Percentiles rank a stretch among this genome's conserved stretches.
Evolutionary conservation across 2,888 invertebrate genomes (phyloP).

Genomic region (Pyralis farinalis): DNA sequence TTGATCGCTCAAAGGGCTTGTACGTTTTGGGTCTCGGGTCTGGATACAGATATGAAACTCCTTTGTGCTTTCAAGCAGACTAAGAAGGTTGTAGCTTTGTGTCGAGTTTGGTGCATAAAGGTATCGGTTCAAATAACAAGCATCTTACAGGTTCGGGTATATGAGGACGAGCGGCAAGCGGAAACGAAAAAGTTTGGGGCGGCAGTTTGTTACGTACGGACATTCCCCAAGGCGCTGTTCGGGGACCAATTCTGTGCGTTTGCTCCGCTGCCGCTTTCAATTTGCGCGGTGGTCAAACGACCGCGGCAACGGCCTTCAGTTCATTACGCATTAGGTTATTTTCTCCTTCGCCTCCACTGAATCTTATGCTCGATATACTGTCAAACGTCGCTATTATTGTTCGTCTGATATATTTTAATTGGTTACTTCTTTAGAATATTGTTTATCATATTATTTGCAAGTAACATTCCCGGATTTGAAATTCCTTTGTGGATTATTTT

Average conservation of each 20-base stretch:
- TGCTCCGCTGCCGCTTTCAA: conserved; percentile 26
- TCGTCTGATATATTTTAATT: conserved; percentile 32
- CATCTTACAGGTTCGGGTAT: conserved; percentile 28
- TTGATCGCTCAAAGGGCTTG: conserved; percentile 69
- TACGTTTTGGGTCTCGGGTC: conserved; percentile 76
- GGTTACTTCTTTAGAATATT: conserved; percentile 4
- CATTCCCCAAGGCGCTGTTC: conserved; percentile 21
- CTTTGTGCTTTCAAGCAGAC: conserved; percentile 74
- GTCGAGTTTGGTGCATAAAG: conserved; percentile 52
- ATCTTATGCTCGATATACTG: conserved; percentile 50
- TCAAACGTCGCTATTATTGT: conserved; percentile 40
- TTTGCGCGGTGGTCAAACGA: conserved; percentile 27
- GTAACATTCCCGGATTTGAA: no score
- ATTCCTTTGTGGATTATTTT: no score
- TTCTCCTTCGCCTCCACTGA: conserved; percentile 31
- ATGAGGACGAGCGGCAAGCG: conserved; percentile 24
- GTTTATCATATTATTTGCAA: neutral
- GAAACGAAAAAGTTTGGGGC: conserved; percentile 24
- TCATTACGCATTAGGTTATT: conserved; percentile 50
- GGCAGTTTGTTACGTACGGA: conserved; percentile 24
- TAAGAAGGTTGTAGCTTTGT: conserved; percentile 69
- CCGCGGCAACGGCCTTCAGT: conserved; percentile 37
- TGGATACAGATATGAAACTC: conserved; percentile 52
- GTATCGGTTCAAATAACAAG: conserved; percentile 58
- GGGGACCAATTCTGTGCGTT: conserved; percentile 27